A percentile compares a stretch with the other conserved stretches of the same genome.
phyloP scores from a whole-genome alignment of 2,113 vertebrate genomes.

The Pleuronectes platessa region DNA sequence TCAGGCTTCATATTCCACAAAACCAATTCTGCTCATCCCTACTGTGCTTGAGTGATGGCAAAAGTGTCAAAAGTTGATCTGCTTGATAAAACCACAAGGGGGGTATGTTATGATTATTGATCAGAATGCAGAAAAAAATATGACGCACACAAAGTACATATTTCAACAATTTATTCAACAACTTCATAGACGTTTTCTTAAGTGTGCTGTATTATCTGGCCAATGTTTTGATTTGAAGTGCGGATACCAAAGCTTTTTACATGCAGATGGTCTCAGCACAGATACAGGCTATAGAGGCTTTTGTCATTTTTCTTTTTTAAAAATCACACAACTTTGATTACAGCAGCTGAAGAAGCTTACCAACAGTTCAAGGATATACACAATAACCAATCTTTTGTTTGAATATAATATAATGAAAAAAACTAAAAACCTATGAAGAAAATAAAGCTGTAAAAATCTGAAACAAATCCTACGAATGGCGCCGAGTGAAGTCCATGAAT shows the following conservation, averaged over 20 bases:
- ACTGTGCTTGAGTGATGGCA: no score
- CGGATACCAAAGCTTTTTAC: slow-evolving; percentile 82
- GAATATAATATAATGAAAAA: slow-evolving; percentile 86
- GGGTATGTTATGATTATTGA: neutral
- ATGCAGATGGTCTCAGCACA: slow-evolving; percentile 90
- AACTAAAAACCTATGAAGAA: slow-evolving; percentile 86
- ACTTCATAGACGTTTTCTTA: slow-evolving; percentile 75
- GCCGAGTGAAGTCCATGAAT: slow-evolving; percentile 76
- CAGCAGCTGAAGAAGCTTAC: slow-evolving; percentile 91
- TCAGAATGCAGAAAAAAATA: neutral
- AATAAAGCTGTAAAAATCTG: slow-evolving; percentile 90
- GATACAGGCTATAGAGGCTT: slow-evolving; percentile 86
- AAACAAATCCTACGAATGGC: slow-evolving; percentile 85
- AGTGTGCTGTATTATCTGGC: slow-evolving; percentile 57
- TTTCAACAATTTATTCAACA: slow-evolving; percentile 82
- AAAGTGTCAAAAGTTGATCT: no score
- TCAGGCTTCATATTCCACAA: no score
- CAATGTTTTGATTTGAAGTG: slow-evolving; percentile 63
- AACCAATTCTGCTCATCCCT: no score
- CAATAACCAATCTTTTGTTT: slow-evolving; percentile 72
- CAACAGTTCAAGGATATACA: slow-evolving; percentile 86
- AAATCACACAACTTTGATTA: slow-evolving; percentile 87
- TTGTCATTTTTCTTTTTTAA: slow-evolving; percentile 73
- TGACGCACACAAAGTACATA: neutral
- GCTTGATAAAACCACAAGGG: no score